phyloP scores from a whole-genome alignment of 2,888 invertebrate species.

The Cryptops parisi region DNA sequence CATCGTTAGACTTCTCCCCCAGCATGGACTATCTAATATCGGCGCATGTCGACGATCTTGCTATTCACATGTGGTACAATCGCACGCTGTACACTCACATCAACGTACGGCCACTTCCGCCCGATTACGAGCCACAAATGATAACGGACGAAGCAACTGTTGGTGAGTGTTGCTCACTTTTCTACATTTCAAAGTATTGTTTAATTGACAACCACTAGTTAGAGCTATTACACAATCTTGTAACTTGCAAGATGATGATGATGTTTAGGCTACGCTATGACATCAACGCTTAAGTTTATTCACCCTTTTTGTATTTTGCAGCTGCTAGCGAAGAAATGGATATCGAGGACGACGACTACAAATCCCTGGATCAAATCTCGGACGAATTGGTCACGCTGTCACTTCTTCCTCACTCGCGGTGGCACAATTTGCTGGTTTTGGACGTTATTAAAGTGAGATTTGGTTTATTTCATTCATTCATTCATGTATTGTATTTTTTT shows the following conservation, averaged over 20 bases:
- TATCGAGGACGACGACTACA: slow-evolving; percentile 39
- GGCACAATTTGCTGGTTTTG: slow-evolving; percentile 77
- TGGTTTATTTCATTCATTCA: neutral
- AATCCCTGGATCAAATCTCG: slow-evolving; percentile 59
- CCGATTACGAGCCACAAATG: slow-evolving; percentile 31
- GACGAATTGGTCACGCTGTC: slow-evolving; percentile 70
- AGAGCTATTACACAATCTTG: too few species aligned
- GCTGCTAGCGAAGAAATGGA: slow-evolving; percentile 21
- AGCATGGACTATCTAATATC: slow-evolving; percentile 82
- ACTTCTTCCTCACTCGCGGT: slow-evolving; percentile 66
- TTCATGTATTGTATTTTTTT: neutral
- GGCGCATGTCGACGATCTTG: slow-evolving; percentile 71
- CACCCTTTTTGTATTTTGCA: too few species aligned
- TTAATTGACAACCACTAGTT: too few species aligned
- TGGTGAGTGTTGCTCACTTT: too few species aligned
- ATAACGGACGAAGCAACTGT: too few species aligned
- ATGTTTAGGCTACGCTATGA: too few species aligned
- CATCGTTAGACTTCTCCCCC: slow-evolving; percentile 75
- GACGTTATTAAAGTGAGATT: slow-evolving; percentile 58
- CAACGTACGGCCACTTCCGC: slow-evolving; percentile 53
- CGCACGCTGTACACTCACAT: slow-evolving; percentile 66
- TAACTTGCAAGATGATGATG: too few species aligned
- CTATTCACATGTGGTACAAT: slow-evolving; percentile 90
- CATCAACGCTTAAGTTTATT: too few species aligned
- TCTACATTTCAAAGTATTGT: neutral